Conservation (phyloP, 2,888 invertebrate species). For the Lasiommata megera region DNA sequence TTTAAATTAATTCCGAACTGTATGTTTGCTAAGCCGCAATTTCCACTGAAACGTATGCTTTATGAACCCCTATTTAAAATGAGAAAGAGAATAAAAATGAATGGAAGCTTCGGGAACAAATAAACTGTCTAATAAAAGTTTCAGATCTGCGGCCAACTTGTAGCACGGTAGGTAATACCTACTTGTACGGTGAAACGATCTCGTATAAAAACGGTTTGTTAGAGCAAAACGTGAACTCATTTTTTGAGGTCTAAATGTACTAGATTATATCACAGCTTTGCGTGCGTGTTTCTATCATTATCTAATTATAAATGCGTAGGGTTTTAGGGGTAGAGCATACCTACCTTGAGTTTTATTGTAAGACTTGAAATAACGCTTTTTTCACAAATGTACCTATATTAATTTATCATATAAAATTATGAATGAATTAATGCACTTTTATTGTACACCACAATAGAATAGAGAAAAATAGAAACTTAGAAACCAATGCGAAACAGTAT, state of each 20-base stretch:
- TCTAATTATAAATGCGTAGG: too few species aligned
- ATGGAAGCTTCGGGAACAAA: conserved; percentile 2
- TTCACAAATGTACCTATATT: too few species aligned
- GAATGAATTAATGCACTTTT: too few species aligned
- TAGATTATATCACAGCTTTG: too few species aligned
- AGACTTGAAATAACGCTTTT: too few species aligned
- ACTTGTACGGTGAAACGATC: neutral
- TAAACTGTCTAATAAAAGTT: conserved; percentile 12
- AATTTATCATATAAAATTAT: too few species aligned
- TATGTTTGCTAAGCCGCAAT: neutral
- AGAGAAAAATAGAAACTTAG: too few species aligned
- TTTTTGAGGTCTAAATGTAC: neutral
- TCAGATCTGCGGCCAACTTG: conserved; percentile 1
- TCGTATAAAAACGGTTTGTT: neutral
- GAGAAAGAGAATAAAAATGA: conserved; percentile 14
- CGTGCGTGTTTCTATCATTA: too few species aligned
- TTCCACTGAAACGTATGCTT: conserved; percentile 23
- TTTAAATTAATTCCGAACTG: neutral
- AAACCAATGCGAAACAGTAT: too few species aligned
- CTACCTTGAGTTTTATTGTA: too few species aligned
- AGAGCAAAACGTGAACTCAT: neutral
- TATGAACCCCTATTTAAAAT: conserved; percentile 16
- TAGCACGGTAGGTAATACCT: neutral
- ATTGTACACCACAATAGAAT: too few species aligned
- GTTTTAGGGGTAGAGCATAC: too few species aligned